Percentiles rank a stretch among this genome's conserved stretches.
Conservation (phyloP, 2,797 vertebrate species). For the Margarornis squamiger region DNA sequence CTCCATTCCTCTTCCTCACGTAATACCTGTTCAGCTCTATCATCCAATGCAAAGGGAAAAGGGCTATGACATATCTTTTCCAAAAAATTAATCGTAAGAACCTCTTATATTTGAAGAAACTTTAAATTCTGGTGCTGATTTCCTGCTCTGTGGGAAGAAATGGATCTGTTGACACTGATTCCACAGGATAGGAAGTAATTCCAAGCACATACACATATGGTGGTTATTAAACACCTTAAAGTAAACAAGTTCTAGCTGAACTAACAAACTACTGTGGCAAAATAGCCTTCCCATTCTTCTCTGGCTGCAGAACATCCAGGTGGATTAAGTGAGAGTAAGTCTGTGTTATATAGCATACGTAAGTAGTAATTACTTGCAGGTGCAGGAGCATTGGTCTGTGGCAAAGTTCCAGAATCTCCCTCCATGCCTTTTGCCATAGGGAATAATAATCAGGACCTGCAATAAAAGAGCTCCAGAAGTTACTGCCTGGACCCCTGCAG, state of each 20-base stretch:
- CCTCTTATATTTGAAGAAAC: neutral
- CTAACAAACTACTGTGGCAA: neutral
- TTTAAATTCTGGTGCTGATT: neutral
- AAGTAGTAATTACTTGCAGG: neutral
- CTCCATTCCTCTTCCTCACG: rapidly evolving
- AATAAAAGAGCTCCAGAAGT: neutral
- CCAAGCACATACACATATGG: neutral
- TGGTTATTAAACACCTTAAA: neutral
- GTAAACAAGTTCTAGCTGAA: neutral
- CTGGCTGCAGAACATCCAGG: neutral
- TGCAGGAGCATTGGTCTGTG: neutral
- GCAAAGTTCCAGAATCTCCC: neutral
- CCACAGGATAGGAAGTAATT: neutral
- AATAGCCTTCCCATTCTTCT: neutral
- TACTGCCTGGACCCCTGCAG: neutral
- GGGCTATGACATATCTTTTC: neutral
- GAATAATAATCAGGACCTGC: neutral
- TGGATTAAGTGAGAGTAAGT: neutral
- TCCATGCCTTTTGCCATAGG: neutral
- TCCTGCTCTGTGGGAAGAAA: neutral
- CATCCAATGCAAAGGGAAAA: neutral
- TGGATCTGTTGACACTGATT: neutral
- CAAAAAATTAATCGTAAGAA: neutral
- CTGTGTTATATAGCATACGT: neutral
- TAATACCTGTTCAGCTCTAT: neutral